Conservation (phyloP, 2,888 invertebrate species). For the Drosophila meridiana region DNA sequence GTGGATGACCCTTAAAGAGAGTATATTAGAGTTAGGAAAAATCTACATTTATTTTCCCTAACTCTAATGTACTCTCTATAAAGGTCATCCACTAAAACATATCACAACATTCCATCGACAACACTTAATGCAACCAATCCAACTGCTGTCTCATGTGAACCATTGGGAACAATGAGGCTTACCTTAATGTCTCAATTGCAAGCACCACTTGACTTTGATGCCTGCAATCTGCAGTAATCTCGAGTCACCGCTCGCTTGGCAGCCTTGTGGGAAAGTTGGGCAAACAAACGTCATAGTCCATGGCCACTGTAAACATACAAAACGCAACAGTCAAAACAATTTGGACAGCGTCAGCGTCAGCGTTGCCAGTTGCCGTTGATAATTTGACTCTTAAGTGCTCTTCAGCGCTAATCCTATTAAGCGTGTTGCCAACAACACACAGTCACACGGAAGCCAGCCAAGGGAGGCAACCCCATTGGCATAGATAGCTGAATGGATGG, state of each 20-base stretch:
- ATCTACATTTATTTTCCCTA: neutral
- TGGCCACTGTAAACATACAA: slow-evolving; percentile 73
- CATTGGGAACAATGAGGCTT: neutral
- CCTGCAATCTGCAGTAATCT: slow-evolving; percentile 65
- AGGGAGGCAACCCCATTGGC: slow-evolving; percentile 46
- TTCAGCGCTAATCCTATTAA: slow-evolving; percentile 84
- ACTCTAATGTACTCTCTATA: neutral
- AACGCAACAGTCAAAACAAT: slow-evolving; percentile 73
- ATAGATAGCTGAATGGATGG: slow-evolving; percentile 16
- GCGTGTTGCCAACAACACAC: slow-evolving; percentile 70
- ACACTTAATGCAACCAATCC: no score
- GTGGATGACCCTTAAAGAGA: no score
- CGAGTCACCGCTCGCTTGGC: slow-evolving; percentile 12
- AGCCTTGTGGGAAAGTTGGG: slow-evolving; percentile 79
- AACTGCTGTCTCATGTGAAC: neutral
- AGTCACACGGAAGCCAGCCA: slow-evolving; percentile 44
- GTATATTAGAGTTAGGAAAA: no score
- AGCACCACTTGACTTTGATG: slow-evolving; percentile 57
- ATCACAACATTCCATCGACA: neutral
- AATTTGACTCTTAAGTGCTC: slow-evolving; percentile 84
- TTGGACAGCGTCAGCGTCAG: slow-evolving; percentile 33
- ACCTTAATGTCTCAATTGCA: slow-evolving; percentile 49
- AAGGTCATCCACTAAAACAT: neutral
- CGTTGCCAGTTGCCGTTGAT: slow-evolving; percentile 54
- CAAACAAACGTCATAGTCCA: slow-evolving; percentile 71